Evolutionary conservation across 2,797 vertebrate genomes (phyloP).

Genomic region (Enteromius viviparus): DNA sequence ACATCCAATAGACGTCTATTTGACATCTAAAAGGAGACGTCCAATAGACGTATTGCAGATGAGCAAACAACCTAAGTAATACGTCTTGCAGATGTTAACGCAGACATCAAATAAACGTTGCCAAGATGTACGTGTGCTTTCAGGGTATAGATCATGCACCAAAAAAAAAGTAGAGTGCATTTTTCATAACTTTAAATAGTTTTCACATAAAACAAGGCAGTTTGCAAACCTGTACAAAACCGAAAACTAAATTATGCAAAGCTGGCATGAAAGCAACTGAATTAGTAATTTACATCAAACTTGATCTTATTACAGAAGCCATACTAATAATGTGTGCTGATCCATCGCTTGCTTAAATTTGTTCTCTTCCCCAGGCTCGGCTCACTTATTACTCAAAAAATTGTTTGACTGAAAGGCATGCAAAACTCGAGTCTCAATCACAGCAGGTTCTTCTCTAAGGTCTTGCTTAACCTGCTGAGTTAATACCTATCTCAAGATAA

Average conservation of each 20-base stretch:
- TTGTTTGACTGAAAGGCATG: not conserved
- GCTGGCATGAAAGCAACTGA: not conserved
- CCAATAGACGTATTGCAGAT: too few relatives aligned
- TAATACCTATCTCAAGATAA: conserved; percentile 25
- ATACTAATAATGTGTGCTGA: not conserved
- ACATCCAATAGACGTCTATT: too few relatives aligned
- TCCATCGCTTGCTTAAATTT: conserved; percentile 11
- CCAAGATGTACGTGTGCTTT: too few relatives aligned
- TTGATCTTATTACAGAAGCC: conserved; percentile 5
- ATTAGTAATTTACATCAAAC: not conserved
- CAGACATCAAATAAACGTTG: too few relatives aligned
- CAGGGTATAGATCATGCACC: not conserved
- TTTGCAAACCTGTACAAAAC: not conserved
- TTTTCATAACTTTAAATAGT: conserved; percentile 11
- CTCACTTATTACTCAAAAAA: conserved; percentile 5
- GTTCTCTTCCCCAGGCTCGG: not conserved
- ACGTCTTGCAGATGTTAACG: too few relatives aligned
- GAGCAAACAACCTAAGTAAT: too few relatives aligned
- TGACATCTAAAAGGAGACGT: too few relatives aligned
- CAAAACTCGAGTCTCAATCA: conserved; percentile 10
- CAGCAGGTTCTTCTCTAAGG: conserved; percentile 26
- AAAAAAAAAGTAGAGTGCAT: not conserved
- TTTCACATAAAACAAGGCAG: not conserved
- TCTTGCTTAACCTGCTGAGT: conserved; percentile 35
- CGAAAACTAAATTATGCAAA: not conserved